Base-by-base conservation (phyloP, 2,797 vertebrate genomes). In the Vultur gryphus region DNA sequence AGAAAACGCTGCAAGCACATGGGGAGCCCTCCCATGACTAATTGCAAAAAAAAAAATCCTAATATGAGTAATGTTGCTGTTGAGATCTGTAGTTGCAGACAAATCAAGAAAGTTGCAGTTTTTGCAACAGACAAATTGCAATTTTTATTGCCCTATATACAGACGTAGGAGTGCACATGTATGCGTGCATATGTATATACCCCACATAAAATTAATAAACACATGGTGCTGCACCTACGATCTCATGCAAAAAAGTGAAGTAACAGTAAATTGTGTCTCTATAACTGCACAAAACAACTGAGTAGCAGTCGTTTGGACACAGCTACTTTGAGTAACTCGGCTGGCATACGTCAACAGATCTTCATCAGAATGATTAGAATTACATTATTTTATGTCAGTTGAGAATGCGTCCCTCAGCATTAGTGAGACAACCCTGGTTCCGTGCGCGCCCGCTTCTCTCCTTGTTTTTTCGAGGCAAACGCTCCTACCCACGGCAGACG, bases 111-210 rank as follows among this genome's bases (percentile, higher is more conserved):
- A 58, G 17, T 25, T 46, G 29, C n/a, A 6, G 19, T 59, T 84
- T 77, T 77, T 44, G 33, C 13, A 35, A 44, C 7, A 64, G 48
- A 16, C 8, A 51, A 65, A 69, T 6, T 16, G 21, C 21, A 3
- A 3, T 14, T 66, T 84, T 61, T 41, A 62, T 37, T 48, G 35
- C 24, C 16, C 13, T 52, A 3, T n/a, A 9, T 25, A 24, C 8
- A 37, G 33, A 16, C 0, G 5, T 8, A 35, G 33, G 28, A 35
- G 25, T 9, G 19, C 12, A 13, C 6, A 5, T 10, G 9, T 6
- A 13, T 10, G 15, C 1, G 2, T 13, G 16, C 0, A 0, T 6
- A 19, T 6, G 6, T 44, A 13, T 16, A 20, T 3, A 46, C 8
- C 5, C 7, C 46, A 9, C 7, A 5, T 43, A 46, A 69, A 79